Conservation (phyloP, 37 sponge, comb jelly and placozoan genomes). For the Axinella damicornis region DNA sequence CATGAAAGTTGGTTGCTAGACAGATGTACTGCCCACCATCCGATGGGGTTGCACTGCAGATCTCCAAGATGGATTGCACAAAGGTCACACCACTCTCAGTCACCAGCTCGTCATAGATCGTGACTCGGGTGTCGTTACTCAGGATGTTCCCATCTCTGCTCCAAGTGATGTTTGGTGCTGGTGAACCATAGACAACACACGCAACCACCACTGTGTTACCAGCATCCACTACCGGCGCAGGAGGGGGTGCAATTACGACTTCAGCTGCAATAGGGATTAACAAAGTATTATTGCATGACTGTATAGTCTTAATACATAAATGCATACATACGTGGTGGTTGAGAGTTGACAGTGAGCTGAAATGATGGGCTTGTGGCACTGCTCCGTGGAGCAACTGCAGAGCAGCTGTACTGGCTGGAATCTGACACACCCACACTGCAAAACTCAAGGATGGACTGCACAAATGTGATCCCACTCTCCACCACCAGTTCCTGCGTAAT, state of each 20-base stretch:
- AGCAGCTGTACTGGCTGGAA: slow-evolving; percentile 16
- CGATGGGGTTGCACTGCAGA: not conserved
- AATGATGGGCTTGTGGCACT: too few species aligned
- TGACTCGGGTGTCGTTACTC: not conserved
- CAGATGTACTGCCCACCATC: slow-evolving; percentile 15
- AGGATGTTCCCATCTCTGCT: too few species aligned
- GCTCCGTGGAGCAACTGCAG: not conserved
- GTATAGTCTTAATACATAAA: too few species aligned
- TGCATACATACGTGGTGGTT: too few species aligned
- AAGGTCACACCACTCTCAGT: not conserved
- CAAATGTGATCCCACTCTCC: slow-evolving; percentile 4
- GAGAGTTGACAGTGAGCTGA: not conserved
- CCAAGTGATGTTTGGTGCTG: too few species aligned
- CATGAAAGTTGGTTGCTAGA: not conserved
- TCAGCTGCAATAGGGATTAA: too few species aligned
- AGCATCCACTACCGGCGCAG: too few species aligned
- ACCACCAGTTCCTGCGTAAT: slow-evolving; percentile 10
- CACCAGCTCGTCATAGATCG: not conserved
- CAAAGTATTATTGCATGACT: too few species aligned
- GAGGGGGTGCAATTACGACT: too few species aligned
- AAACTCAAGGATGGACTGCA: slow-evolving; percentile 31
- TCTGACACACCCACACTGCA: slow-evolving; percentile 16
- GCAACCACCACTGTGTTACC: too few species aligned
- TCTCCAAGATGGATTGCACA: not conserved
- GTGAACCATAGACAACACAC: too few species aligned